A percentile compares a stretch with the other conserved stretches of the same genome.
Conservation (phyloP, 2,888 invertebrate species). For the Elmis aenea region DNA sequence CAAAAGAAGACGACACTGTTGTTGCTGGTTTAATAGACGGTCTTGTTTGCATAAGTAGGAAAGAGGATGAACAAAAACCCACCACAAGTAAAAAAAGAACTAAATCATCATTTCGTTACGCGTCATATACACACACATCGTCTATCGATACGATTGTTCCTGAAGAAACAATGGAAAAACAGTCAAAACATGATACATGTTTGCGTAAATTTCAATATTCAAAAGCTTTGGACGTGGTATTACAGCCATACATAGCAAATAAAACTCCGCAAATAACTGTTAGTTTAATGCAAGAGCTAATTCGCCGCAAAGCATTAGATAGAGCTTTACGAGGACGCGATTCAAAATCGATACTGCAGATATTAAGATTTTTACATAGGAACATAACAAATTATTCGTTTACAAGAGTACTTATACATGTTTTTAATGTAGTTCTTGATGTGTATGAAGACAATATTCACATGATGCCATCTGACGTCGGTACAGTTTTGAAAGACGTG, state of each 20-base stretch:
- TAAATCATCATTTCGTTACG: conserved; percentile 51
- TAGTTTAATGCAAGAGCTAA: conserved; percentile 78
- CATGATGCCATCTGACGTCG: conserved; percentile 57
- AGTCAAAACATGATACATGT: conserved; percentile 62
- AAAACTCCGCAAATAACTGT: conserved; percentile 73
- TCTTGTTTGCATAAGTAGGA: conserved; percentile 77
- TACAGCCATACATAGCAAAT: conserved; percentile 55
- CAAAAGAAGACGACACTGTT: conserved; percentile 72
- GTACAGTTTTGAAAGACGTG: conserved; percentile 58
- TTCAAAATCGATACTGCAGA: conserved; percentile 57
- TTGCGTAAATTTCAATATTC: conserved; percentile 77
- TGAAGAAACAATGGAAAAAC: conserved; percentile 42
- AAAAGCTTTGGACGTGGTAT: conserved; percentile 70
- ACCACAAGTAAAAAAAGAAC: conserved; percentile 47
- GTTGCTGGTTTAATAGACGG: conserved; percentile 93
- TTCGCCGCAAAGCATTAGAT: conserved; percentile 72
- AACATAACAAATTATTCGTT: conserved; percentile 68
- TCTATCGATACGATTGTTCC: conserved; percentile 52
- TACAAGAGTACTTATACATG: conserved; percentile 68
- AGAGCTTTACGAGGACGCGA: conserved; percentile 70
- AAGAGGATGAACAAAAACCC: conserved; percentile 55
- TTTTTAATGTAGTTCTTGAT: conserved; percentile 69
- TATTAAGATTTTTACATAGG: conserved; percentile 71
- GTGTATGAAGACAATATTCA: conserved; percentile 64
- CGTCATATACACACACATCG: conserved; percentile 35